These are phyloP conservation scores for Alligator sinensis DNA, from an alignment of 2,113 vertebrate species.

Conservation along the genomic window DNA sequence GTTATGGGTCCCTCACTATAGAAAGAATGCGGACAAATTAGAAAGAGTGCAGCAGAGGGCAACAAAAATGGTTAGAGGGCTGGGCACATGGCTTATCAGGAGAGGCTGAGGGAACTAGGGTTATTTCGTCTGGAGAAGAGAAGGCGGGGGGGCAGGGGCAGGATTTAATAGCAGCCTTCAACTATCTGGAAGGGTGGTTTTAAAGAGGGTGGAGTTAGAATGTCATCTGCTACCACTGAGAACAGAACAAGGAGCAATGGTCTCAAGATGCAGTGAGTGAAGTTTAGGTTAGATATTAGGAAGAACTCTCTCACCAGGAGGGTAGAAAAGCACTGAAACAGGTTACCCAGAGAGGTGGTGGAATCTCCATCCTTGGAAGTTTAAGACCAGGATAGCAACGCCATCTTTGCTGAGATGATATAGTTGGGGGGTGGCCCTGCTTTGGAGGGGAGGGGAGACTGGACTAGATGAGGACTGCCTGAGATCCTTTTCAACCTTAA, in stretches of 20 bases:
- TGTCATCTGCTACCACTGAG: not conserved
- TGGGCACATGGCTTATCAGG: slow-evolving; percentile 16
- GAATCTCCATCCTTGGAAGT: too few relatives aligned
- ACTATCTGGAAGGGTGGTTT: not conserved
- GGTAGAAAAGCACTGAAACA: too few relatives aligned
- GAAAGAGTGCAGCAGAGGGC: slow-evolving; percentile 32
- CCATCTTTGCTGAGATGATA: too few relatives aligned
- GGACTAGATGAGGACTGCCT: too few relatives aligned
- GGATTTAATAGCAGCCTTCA: not conserved
- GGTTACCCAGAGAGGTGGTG: too few relatives aligned
- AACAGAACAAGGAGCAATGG: not conserved
- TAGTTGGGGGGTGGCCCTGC: too few relatives aligned
- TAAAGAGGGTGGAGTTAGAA: not conserved
- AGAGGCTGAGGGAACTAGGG: slow-evolving; percentile 37
- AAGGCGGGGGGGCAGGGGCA: not conserved
- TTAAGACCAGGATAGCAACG: too few relatives aligned
- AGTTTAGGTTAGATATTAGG: not conserved
- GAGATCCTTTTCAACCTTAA: too few relatives aligned
- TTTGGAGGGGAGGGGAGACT: too few relatives aligned
- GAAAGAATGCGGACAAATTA: slow-evolving; percentile 28
- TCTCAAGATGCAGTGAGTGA: not conserved
- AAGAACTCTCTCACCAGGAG: not conserved
- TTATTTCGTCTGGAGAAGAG: slow-evolving; percentile 62
- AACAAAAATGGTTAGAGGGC: slow-evolving; percentile 41
- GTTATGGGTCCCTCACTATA: not conserved